These are phyloP conservation scores for Lamellibrachia satsuma DNA, from an alignment of 2,888 invertebrate species.

Conservation along the genomic window DNA sequence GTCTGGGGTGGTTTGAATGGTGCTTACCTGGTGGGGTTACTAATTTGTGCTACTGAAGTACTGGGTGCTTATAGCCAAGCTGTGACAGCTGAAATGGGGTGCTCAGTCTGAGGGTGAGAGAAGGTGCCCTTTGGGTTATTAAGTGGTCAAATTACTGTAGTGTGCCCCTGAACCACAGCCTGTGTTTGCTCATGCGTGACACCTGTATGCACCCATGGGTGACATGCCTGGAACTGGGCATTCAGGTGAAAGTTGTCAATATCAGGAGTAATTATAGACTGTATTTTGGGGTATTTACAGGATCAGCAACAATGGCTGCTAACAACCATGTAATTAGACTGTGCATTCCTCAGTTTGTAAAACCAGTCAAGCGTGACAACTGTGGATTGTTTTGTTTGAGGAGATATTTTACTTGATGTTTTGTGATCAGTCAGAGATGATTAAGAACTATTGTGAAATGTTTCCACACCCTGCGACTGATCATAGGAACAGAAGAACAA, in stretches of 20 bases:
- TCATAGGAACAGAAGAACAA: no score
- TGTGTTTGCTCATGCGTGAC: not conserved
- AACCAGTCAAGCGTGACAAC: not conserved
- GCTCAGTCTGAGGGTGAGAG: not conserved
- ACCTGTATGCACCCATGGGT: not conserved
- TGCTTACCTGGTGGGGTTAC: constrained; percentile 14
- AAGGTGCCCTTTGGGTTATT: not conserved
- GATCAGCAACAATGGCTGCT: not conserved
- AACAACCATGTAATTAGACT: not conserved
- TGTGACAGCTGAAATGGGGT: constrained; percentile 13
- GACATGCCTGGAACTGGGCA: not conserved
- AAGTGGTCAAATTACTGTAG: constrained; percentile 2
- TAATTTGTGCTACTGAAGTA: not conserved
- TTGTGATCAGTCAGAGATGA: not conserved
- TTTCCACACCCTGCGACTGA: not conserved
- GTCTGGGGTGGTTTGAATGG: not conserved
- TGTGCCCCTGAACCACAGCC: not conserved
- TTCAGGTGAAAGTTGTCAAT: not conserved
- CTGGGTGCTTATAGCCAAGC: not conserved
- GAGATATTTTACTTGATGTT: not conserved
- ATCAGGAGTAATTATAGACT: not conserved
- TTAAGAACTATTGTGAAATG: not conserved
- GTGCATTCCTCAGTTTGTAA: not conserved
- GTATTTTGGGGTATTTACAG: not conserved
- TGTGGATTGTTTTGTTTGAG: not conserved